A percentile compares a stretch with the other conserved stretches of the same genome.
phyloP scores from a whole-genome alignment of 2,888 invertebrate genomes.

The Sinotaia quadrata region DNA sequence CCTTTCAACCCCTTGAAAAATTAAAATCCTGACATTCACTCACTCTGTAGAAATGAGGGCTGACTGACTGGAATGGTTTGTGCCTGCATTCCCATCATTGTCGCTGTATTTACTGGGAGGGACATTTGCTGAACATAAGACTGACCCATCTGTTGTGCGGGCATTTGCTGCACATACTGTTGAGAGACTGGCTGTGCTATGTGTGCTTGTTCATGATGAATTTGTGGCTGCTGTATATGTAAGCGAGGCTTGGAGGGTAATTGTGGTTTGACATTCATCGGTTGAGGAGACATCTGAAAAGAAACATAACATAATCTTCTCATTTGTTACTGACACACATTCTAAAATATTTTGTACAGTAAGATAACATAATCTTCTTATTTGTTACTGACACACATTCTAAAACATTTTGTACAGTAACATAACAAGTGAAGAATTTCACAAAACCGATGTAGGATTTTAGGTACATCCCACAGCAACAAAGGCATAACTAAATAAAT shows the following conservation, averaged over 20 bases:
- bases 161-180: conserved; percentile 4
- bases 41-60: conserved; percentile 58
- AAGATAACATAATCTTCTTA: too few relatives aligned
- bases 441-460: too few relatives aligned
- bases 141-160: conserved; percentile 2
- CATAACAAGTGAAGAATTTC: too few relatives aligned
- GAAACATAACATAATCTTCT: too few relatives aligned
- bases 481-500: too few relatives aligned
- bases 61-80: conserved; percentile 13
- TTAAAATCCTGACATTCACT: too few relatives aligned
- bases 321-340: too few relatives aligned
- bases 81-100: conserved; percentile 10
- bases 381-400: too few relatives aligned
- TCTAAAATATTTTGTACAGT: too few relatives aligned
- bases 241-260: conserved; percentile 28
- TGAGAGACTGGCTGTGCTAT: background rate
- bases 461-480: too few relatives aligned
- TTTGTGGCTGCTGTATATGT: background rate
- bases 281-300: conserved; percentile 26
- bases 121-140: conserved; percentile 12
- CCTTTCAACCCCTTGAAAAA: too few relatives aligned
- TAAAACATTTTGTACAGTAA: too few relatives aligned
- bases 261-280: conserved; percentile 31
- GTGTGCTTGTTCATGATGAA: background rate
- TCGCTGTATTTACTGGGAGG: background rate